Base-by-base conservation (phyloP, 2,888 invertebrate genomes). In the Stramonita haemastoma region DNA sequence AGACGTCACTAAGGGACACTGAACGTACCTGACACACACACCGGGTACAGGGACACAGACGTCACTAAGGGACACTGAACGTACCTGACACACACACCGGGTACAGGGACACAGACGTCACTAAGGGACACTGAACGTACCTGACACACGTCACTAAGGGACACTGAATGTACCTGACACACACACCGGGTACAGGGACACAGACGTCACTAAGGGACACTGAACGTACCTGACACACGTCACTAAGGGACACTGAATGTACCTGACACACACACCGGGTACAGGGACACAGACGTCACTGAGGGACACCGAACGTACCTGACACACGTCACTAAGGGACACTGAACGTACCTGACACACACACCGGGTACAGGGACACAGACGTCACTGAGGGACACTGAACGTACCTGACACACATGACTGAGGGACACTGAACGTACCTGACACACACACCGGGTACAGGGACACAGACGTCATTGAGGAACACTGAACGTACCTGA, bases 221-320 rank as follows among this genome's bases (percentile, higher is more conserved):
- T n/a, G n/a, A n/a, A n/a, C n/a, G n/a, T n/a, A n/a, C n/a, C n/a
- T n/a, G n/a, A 60, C 4, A 13, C 6, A 60, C 60, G 22, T 60
- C 22, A 60, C 6, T 19, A 13, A 1, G 4, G 60, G 22, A 19
- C 60, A 22, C 60, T 29, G 46, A 26, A 92, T 95, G 97, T 97
- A 98, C 98, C 98, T 98, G 97, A 96, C 98, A 98, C 94, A 97
- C 97, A 96, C 98, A 98, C 94, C 97, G 97, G 96, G 97, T 98
- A 95, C 98, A 98, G 94, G 93, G 93, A n/a, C n/a, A n/a, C n/a
- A n/a, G n/a, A n/a, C n/a, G n/a, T n/a, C n/a, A n/a, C n/a, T n/a
- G n/a, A n/a, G 46, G 46, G 46, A 46, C 46, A n/a, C n/a, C n/a
- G n/a, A n/a, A n/a, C n/a, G n/a, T n/a, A n/a, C n/a, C n/a, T n/a